These are phyloP conservation scores for Syngnathus scovelli DNA, from an alignment of 2,113 vertebrate genomes.

Conservation along the genomic window DNA sequence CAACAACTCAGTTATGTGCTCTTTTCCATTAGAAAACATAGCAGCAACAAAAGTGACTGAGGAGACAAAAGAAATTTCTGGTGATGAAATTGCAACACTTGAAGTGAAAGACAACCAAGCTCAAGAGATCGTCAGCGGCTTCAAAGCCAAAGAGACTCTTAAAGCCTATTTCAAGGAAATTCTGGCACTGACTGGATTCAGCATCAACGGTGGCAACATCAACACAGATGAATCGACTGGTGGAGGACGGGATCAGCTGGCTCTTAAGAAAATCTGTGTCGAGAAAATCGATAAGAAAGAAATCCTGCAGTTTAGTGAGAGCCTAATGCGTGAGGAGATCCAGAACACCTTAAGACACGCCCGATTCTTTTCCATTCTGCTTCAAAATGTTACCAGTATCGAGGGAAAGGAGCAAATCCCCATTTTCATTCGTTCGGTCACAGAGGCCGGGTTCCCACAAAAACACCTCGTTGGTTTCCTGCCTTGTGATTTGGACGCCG, in stretches of 20 bases:
- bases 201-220: constrained; percentile 77
- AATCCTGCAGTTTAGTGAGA: constrained; percentile 86
- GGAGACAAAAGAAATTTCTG: constrained; percentile 23
- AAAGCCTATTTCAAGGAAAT: constrained; percentile 80
- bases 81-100: constrained; percentile 30
- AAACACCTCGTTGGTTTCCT: constrained; percentile 91
- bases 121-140: constrained; percentile 51
- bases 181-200: constrained; percentile 79
- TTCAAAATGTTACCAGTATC: constrained; percentile 81
- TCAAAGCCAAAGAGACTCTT: constrained; percentile 70
- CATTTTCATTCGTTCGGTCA: constrained; percentile 84
- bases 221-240: constrained; percentile 79
- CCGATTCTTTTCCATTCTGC: constrained; percentile 89
- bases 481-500: constrained; percentile 81
- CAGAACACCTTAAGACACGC: constrained; percentile 77
- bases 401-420: constrained; percentile 89
- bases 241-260: constrained; percentile 71
- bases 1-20: not conserved
- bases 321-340: constrained; percentile 85
- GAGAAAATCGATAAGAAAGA: constrained; percentile 84
- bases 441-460: constrained; percentile 82
- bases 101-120: constrained; percentile 41
- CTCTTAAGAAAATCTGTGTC: constrained; percentile 59
- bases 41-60: constrained; percentile 23
- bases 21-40: constrained; percentile 38